Evolutionary conservation across 2,888 invertebrate genomes (phyloP).

Genomic region (Trisateles emortualis): DNA sequence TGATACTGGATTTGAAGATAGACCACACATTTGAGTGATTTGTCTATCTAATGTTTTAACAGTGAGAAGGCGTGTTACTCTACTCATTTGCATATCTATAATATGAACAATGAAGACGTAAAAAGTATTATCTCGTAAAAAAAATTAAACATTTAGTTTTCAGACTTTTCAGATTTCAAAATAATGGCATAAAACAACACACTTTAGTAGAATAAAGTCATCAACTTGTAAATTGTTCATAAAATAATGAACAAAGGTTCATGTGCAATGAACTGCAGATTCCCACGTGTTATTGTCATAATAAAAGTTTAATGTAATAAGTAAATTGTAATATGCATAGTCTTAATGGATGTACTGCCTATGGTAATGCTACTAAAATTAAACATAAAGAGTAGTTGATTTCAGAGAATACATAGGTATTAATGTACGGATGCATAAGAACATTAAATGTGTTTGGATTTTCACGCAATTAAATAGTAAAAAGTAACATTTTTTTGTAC

Average conservation of each 20-base stretch:
- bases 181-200: background rate
- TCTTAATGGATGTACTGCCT: slow-evolving; percentile 8
- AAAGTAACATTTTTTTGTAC: too few species aligned
- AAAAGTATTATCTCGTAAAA: too few species aligned
- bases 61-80: too few species aligned
- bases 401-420: background rate
- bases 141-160: too few species aligned
- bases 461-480: too few species aligned
- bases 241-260: slow-evolving; percentile 37
- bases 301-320: slow-evolving; percentile 24
- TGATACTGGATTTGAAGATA: background rate
- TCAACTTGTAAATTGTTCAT: slow-evolving; percentile 31
- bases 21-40: too few species aligned
- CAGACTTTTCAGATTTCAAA: background rate
- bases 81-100: too few species aligned
- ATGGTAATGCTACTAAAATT: slow-evolving; percentile 26
- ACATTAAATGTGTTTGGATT: background rate
- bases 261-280: slow-evolving; percentile 47
- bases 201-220: slow-evolving; percentile 7
- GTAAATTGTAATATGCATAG: slow-evolving; percentile 13
- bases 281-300: slow-evolving; percentile 43
- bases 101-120: too few species aligned
- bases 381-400: slow-evolving; percentile 12
- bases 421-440: background rate
- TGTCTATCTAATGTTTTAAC: too few species aligned